Evolutionary conservation across 2,888 invertebrate genomes (phyloP), one percentile per base, ranked within the genome.

Genomic region (Punctoribates punctum): DNA sequence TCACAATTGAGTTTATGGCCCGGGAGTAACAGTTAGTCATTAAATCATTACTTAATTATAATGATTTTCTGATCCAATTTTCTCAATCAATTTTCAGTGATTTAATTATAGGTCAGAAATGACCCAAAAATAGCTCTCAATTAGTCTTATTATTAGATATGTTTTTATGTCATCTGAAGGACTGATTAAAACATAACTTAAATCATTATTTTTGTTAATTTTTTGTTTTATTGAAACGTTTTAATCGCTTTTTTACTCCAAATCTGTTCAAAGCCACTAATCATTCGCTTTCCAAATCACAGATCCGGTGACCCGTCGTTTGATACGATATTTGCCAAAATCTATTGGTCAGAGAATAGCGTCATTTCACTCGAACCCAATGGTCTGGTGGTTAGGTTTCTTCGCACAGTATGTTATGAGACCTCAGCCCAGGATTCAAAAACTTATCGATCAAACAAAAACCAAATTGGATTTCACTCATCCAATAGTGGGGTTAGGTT

Each of bases 331-430:
- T 54, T 54, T 54, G 25, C 54, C 54, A 3, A 54, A 54, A 54
- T 54, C 54, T 20, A n/a, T 54, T 54, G 54, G 54, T 6, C 20
- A 54, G 1, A 20, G 54, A 23, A 54, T 54, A 20, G 54, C 11
- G 11, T 54, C 54, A 8, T 54, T 94, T 77, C 94, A 98, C 84
- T 96, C 97, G 0, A 92, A 96, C 85, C 98, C 98, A 0, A 87
- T 94, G 29, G 94, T 94, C 4, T 99, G 97, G 96, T 99, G 97
- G 94, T 90, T 97, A 70, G 96, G 96, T 0, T 97, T 99, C 85
- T 92, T 98, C 84, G 87, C 97, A 42, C 92, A 92, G 83, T 99
- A 93, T 84, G 85, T 98, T 77, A 87, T 97, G 81, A 88, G 93
- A 80, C 80, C 80, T 20, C 79, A 79, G 62, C 74, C 77, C 9